Conservation (phyloP, 2,888 invertebrate species). For the Hypomecis atomaria region DNA sequence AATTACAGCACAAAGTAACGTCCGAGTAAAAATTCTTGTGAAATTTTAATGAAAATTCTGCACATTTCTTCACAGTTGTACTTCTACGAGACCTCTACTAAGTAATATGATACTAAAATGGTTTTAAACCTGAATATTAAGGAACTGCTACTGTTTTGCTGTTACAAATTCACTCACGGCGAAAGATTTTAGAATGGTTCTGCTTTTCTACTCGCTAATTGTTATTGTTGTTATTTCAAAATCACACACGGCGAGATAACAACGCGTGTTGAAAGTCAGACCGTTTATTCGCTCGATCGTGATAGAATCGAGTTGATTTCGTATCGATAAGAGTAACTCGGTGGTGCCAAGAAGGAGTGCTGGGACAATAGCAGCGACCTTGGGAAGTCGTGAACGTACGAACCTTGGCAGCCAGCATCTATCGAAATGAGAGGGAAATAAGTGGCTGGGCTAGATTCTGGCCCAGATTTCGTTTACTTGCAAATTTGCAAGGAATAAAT, state of each 20-base stretch:
- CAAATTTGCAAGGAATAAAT: slow-evolving; percentile 19
- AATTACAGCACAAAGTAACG: not conserved
- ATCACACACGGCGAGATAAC: slow-evolving; percentile 25
- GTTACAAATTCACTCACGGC: not conserved
- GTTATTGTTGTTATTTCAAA: slow-evolving; percentile 19
- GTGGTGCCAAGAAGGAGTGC: slow-evolving; percentile 8
- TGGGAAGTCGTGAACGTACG: slow-evolving; percentile 40
- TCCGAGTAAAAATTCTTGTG: too few species aligned
- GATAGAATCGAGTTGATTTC: slow-evolving; percentile 26
- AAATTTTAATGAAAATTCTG: too few species aligned
- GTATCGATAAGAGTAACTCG: slow-evolving; percentile 26
- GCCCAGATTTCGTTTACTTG: slow-evolving; percentile 30
- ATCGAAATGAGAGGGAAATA: slow-evolving; percentile 40
- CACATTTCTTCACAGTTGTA: too few species aligned
- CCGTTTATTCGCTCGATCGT: slow-evolving; percentile 29
- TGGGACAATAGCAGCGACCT: slow-evolving; percentile 42
- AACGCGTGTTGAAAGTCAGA: slow-evolving; percentile 36
- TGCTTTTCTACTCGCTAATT: not conserved
- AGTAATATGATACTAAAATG: too few species aligned
- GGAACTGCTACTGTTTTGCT: not conserved
- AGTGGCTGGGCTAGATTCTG: slow-evolving; percentile 33
- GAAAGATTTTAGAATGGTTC: too few species aligned
- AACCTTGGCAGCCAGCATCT: slow-evolving; percentile 40
- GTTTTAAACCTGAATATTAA: not conserved
- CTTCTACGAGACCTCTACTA: too few species aligned